phyloP scores from a whole-genome alignment of 2,113 vertebrate genomes.

The Tetraodon nigroviridis region DNA sequence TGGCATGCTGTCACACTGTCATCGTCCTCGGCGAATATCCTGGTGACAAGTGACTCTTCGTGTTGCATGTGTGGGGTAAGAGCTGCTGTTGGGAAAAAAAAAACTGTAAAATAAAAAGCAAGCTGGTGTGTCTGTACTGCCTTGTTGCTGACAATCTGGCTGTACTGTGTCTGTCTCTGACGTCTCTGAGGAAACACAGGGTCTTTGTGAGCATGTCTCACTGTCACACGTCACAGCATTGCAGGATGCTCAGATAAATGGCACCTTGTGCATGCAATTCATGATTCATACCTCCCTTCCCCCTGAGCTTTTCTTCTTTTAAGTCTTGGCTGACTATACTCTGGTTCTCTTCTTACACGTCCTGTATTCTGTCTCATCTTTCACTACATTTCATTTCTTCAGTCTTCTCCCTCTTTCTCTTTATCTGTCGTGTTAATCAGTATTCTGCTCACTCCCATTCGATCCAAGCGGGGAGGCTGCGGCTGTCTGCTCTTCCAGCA shows the following conservation, averaged over 20 bases:
- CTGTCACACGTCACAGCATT: not conserved
- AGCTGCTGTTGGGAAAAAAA: too few relatives aligned
- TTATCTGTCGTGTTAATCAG: constrained; percentile 57
- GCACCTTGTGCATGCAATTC: not conserved
- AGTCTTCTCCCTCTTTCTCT: constrained; percentile 2
- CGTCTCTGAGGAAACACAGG: not conserved
- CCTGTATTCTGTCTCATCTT: constrained; percentile 2
- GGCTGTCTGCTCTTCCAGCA: constrained; percentile 54
- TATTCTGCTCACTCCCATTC: constrained; percentile 64
- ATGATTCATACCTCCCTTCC: constrained; percentile 31
- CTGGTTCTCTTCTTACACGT: constrained; percentile 6
- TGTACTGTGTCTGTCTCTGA: not conserved
- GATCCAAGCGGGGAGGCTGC: constrained; percentile 49
- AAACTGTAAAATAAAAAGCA: not conserved
- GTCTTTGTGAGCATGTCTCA: not conserved
- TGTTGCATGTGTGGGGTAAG: too few relatives aligned
- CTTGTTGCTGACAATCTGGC: not conserved
- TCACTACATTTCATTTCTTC: constrained; percentile 4
- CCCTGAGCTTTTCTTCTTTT: constrained; percentile 1
- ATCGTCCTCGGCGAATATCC: not conserved
- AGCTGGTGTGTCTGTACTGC: not conserved
- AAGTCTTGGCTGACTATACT: not conserved
- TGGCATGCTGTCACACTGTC: constrained; percentile 10
- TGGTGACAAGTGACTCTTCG: constrained; percentile 3
- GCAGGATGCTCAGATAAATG: not conserved